Evolutionary conservation across 1,140 invertebrate genomes (phyloP).

Genomic region (Brachionus rubens): DNA sequence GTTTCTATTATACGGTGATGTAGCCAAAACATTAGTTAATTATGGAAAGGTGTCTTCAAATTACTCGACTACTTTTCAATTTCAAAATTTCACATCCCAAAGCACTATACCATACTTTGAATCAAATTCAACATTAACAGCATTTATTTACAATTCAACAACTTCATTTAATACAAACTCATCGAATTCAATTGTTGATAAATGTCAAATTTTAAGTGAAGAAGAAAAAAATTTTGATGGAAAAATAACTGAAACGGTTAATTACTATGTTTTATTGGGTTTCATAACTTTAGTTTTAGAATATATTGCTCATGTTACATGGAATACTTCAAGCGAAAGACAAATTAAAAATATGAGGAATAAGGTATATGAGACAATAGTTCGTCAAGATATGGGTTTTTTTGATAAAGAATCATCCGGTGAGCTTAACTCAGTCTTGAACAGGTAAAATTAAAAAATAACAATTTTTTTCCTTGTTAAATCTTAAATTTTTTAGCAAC

Average conservation of each 20-base stretch:
- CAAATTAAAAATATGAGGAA: conserved; percentile 43
- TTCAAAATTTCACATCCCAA: background rate
- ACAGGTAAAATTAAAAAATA: background rate
- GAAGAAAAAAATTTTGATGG: background rate
- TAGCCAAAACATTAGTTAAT: conserved; percentile 25
- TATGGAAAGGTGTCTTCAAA: background rate
- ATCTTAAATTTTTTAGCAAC: background rate
- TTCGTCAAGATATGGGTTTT: conserved; percentile 44
- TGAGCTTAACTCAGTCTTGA: background rate
- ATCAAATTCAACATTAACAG: background rate
- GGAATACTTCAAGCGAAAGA: conserved; percentile 33
- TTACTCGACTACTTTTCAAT: background rate
- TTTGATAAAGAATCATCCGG: conserved; percentile 31
- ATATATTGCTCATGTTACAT: conserved; percentile 38
- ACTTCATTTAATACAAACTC: too few species aligned
- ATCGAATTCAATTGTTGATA: background rate
- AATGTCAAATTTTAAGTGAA: background rate
- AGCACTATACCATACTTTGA: too few species aligned
- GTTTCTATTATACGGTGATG: conserved; percentile 29
- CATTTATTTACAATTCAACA: background rate
- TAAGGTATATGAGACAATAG: conserved; percentile 32
- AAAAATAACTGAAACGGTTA: conserved; percentile 25
- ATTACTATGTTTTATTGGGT: conserved; percentile 35
- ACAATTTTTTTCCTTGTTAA: background rate
- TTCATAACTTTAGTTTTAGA: conserved; percentile 1